Base-by-base conservation (phyloP, 92 coral and sea anemone genomes). In the Galaxea fascicularis region DNA sequence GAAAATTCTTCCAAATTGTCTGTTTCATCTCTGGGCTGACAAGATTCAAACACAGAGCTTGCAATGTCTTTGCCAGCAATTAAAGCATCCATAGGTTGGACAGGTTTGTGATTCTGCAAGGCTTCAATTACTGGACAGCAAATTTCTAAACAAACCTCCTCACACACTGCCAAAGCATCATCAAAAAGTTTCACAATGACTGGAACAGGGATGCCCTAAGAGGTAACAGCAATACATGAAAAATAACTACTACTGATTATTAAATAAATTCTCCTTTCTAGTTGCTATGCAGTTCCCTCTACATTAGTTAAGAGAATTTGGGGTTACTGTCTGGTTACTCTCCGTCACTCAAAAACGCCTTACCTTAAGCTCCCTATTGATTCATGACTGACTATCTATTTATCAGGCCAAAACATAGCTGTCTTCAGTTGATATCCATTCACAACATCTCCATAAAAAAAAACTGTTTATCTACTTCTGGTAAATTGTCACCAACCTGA, bases 181-280 rank as follows among this genome's bases (percentile, higher is more conserved):
- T 91, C 89, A 87, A 94, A 83, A 26, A 93, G 86, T 29, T 52
- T 71, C n/a, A 73, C 75, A 54, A 94, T 89, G 45, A 93, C 78
- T 17, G 97, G 86, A 21, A 84, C 73, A 47, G 99, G 95, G 20
- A 94, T 82, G 10, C 98, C 99, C 99, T 95, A 62, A 63, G 88
- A 71, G 57, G 53, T 1, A 60, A 8, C 29, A 60, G 30, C 64
- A 58, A 49, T 2, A 15, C 15, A 4, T 1, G 54, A 49, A 1
- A 0, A 49, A 3, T 49, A 49, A 10, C 17, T 10, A 49, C 17
- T 35, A 35, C 41, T n/a, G n/a, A n/a, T n/a, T n/a, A n/a, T n/a
- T n/a, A n/a, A n/a, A n/a, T n/a, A n/a, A n/a, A n/a, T n/a, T n/a
- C n/a, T n/a, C n/a, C n/a, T n/a, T n/a, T n/a, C n/a, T n/a, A n/a